Percentiles rank a stretch among this genome's conserved stretches.
Evolutionary conservation across 2,797 vertebrate genomes (phyloP).

Genomic region (Sternarchorhynchus goeldii): DNA sequence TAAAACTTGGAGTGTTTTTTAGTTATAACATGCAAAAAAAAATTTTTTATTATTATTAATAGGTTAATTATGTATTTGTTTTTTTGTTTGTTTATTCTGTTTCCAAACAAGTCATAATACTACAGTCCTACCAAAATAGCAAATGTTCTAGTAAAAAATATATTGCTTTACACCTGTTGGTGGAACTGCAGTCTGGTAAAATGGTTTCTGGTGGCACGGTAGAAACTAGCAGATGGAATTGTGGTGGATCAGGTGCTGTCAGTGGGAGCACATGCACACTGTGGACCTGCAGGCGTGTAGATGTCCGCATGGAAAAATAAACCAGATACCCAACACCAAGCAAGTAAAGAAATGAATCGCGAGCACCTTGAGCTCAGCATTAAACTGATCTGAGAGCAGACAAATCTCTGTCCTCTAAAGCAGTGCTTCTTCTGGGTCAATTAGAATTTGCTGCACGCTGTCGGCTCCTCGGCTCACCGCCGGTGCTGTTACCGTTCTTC

Average conservation of each 20-base stretch:
- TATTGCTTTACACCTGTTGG: no score
- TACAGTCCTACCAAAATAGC: no score
- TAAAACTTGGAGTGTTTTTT: slow-evolving; percentile 21
- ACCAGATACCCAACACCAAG: slow-evolving; percentile 43
- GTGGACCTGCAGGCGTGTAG: slow-evolving; percentile 32
- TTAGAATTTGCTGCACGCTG: slow-evolving; percentile 35
- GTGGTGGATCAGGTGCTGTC: no score
- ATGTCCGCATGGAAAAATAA: slow-evolving; percentile 31
- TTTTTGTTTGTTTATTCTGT: no score
- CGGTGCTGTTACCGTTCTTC: background rate
- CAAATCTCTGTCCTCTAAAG: slow-evolving; percentile 41
- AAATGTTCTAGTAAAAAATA: no score
- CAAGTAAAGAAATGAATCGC: slow-evolving; percentile 50
- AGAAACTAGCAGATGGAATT: no score
- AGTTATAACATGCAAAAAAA: background rate
- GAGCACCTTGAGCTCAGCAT: slow-evolving; percentile 52
- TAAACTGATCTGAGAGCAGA: slow-evolving; percentile 52
- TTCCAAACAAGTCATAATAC: no score
- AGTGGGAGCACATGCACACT: background rate
- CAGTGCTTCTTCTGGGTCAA: slow-evolving; percentile 41
- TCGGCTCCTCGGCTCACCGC: background rate
- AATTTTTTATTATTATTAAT: slow-evolving; percentile 7
- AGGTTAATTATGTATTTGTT: no score
- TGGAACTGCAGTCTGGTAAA: background rate
- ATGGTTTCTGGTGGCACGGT: background rate